Evolutionary conservation across 2,113 vertebrate species (phyloP).

Genomic region (Nerophis ophidion): DNA sequence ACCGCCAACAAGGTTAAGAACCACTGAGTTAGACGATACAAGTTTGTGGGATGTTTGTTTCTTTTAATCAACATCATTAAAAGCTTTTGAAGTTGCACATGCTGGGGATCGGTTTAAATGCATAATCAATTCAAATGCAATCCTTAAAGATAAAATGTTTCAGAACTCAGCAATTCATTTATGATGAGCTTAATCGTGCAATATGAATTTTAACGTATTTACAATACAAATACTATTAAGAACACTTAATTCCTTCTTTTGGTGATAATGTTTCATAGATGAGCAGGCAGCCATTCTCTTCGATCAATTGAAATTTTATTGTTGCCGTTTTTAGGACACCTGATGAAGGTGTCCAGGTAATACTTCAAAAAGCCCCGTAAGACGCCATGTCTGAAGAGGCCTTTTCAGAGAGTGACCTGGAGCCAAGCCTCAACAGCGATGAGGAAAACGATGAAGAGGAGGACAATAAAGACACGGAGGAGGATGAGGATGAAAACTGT

Average conservation of each 20-base stretch:
- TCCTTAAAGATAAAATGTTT: no score
- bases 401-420: constrained; percentile 95
- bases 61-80: not conserved
- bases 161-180: no score
- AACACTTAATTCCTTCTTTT: no score
- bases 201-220: no score
- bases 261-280: no score
- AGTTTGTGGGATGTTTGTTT: not conserved
- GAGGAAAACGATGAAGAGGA: constrained; percentile 88
- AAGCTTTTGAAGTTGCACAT: no score
- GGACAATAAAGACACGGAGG: constrained; percentile 79
- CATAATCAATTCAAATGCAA: no score
- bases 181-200: no score
- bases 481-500: constrained; percentile 75
- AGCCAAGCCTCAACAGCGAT: constrained; percentile 91
- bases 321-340: constrained; percentile 31
- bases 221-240: no score
- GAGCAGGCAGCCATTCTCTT: not conserved
- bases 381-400: constrained; percentile 98
- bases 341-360: constrained; percentile 88
- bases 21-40: not conserved
- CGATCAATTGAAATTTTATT: not conserved
- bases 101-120: no score
- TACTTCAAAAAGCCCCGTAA: constrained; percentile 77
- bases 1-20: no score